Conservation (phyloP, 1,140 invertebrate species). For the Mamestra configurata region DNA sequence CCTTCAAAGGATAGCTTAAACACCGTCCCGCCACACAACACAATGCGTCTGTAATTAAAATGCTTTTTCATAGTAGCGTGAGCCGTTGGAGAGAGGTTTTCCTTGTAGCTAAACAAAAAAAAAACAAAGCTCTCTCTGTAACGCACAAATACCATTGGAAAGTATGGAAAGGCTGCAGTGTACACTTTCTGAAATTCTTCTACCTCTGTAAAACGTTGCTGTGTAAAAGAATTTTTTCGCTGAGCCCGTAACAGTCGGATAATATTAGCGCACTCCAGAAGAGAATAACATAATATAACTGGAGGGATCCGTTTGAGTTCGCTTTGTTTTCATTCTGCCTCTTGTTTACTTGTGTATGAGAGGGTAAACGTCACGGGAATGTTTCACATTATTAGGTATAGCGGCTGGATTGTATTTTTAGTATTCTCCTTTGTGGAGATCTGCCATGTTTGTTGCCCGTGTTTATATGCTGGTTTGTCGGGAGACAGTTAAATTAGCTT, state of each 20-base stretch:
- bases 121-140: constrained; percentile 30
- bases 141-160: constrained; percentile 26
- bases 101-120: constrained; percentile 26
- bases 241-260: constrained; percentile 5
- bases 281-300: constrained; percentile 30
- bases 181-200: constrained; percentile 36
- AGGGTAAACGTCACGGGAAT: neutral
- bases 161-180: constrained; percentile 25
- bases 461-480: neutral
- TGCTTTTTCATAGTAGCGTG: constrained; percentile 42
- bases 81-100: neutral
- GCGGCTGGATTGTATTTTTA: constrained; percentile 1
- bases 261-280: constrained; percentile 12
- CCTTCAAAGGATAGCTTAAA: constrained; percentile 53
- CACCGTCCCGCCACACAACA: constrained; percentile 10
- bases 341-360: constrained; percentile 15
- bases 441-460: neutral
- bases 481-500: neutral
- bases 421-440: neutral
- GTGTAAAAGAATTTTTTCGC: constrained; percentile 9
- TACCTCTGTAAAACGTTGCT: neutral
- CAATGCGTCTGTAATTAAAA: constrained; percentile 47
- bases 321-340: constrained; percentile 8
- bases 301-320: neutral
- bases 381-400: constrained; percentile 24